These are phyloP conservation scores for Sebastes minor DNA, from an alignment of 2,797 vertebrate species.

Conservation along the genomic window DNA sequence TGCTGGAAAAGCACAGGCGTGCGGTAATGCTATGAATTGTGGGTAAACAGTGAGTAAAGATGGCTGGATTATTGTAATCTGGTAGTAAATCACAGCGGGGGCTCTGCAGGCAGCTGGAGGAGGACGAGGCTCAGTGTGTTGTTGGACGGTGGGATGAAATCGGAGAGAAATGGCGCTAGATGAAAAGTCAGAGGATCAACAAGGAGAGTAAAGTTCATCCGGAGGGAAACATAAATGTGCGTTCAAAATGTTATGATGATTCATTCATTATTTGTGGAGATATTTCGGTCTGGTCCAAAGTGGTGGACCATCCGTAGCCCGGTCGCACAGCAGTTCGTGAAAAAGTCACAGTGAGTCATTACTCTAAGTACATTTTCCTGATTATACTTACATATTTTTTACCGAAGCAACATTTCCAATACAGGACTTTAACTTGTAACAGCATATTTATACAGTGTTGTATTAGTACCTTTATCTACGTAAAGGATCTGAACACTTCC, in stretches of 20 bases:
- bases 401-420: too few species aligned
- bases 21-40: slow-evolving; percentile 7
- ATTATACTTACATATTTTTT: too few species aligned
- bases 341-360: too few species aligned
- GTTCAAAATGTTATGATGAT: background rate
- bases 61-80: slow-evolving; percentile 1
- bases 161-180: background rate
- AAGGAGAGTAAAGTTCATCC: background rate
- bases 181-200: background rate
- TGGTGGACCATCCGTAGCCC: background rate
- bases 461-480: too few species aligned
- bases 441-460: too few species aligned
- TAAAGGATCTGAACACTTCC: too few species aligned
- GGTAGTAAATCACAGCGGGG: background rate
- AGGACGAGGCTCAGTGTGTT: background rate
- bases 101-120: background rate
- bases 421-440: too few species aligned
- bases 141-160: background rate
- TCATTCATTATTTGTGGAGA: background rate
- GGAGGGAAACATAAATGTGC: background rate
- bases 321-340: too few species aligned
- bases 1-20: background rate
- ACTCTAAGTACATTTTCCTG: too few species aligned
- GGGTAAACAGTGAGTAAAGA: slow-evolving; percentile 16
- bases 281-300: background rate